phyloP scores from a whole-genome alignment of 2,113 vertebrate genomes.

The Phasianus colchicus region DNA sequence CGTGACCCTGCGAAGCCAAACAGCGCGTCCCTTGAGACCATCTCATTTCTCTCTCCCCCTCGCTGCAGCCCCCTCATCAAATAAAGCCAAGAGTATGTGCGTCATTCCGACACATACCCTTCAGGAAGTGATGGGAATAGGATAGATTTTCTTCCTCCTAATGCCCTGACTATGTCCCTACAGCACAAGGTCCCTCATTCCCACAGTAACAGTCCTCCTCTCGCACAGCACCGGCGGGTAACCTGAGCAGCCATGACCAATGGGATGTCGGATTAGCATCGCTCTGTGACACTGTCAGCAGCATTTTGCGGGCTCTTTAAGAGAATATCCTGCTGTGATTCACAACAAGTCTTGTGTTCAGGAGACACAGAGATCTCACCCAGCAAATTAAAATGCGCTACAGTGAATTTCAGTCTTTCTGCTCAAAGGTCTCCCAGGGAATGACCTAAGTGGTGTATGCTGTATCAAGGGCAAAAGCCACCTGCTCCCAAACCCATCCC shows the following conservation, averaged over 20 bases:
- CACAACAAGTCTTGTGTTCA: slow-evolving; percentile 59
- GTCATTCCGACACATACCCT: slow-evolving; percentile 65
- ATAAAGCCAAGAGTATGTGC: slow-evolving; percentile 31
- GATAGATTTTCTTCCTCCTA: slow-evolving; percentile 70
- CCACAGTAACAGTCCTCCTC: slow-evolving; percentile 48
- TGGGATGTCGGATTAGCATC: slow-evolving; percentile 53
- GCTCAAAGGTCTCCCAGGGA: background rate
- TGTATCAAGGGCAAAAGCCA: slow-evolving; percentile 34
- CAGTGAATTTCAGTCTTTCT: slow-evolving; percentile 40
- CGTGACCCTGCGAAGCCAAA: slow-evolving; percentile 41
- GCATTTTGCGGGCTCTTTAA: slow-evolving; percentile 54
- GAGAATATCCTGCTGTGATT: slow-evolving; percentile 59
- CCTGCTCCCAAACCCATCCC: slow-evolving; percentile 4
- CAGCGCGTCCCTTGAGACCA: background rate
- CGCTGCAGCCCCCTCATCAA: slow-evolving; percentile 14
- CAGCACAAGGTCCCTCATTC: slow-evolving; percentile 69
- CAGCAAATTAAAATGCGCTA: slow-evolving; percentile 19
- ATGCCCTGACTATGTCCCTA: slow-evolving; percentile 52
- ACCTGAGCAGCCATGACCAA: slow-evolving; percentile 67
- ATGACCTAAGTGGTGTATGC: slow-evolving; percentile 2
- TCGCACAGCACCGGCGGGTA: background rate
- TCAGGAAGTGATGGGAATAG: slow-evolving; percentile 68
- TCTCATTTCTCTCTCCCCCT: slow-evolving; percentile 43
- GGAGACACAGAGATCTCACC: slow-evolving; percentile 36
- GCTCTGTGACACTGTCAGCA: slow-evolving; percentile 53